Conservation (phyloP, 2,888 invertebrate species). For the Amblyjoppa proteus region DNA sequence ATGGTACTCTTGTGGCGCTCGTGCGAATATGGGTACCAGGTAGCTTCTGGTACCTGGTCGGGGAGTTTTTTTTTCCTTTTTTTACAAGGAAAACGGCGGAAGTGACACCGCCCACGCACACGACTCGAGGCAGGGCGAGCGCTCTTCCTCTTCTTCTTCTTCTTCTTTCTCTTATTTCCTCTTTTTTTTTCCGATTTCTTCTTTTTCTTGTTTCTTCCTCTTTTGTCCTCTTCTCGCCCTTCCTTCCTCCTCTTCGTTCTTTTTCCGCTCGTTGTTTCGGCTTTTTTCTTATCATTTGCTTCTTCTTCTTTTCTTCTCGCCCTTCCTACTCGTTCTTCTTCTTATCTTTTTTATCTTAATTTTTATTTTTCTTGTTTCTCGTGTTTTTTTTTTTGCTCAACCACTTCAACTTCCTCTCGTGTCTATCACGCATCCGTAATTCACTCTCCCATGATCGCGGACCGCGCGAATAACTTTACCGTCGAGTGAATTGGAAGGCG, state of each 20-base stretch:
- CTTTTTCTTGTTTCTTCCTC: neutral
- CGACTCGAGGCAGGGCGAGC: neutral
- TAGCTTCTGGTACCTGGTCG: neutral
- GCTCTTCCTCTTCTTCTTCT: constrained; percentile 1
- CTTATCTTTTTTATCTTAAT: too few species aligned
- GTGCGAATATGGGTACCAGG: constrained; percentile 9
- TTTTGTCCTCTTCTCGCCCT: neutral
- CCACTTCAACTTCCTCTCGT: neutral
- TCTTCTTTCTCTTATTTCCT: neutral
- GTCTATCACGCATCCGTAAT: constrained; percentile 38
- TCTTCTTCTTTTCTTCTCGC: too few species aligned
- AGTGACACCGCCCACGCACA: constrained; percentile 28
- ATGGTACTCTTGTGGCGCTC: neutral
- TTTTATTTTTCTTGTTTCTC: neutral
- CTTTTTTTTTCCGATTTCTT: neutral
- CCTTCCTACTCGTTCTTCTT: neutral
- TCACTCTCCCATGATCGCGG: constrained; percentile 61
- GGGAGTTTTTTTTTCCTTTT: neutral
- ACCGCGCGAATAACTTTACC: constrained; percentile 24
- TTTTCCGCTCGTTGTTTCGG: neutral
- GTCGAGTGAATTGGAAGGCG: constrained; percentile 12
- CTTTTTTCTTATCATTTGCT: too few species aligned
- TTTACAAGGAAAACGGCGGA: constrained; percentile 31
- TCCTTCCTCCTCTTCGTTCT: neutral
- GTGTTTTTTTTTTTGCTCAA: constrained; percentile 25